These are phyloP conservation scores for Isichthys henryi DNA, from an alignment of 2,113 vertebrate species.

Conservation along the genomic window DNA sequence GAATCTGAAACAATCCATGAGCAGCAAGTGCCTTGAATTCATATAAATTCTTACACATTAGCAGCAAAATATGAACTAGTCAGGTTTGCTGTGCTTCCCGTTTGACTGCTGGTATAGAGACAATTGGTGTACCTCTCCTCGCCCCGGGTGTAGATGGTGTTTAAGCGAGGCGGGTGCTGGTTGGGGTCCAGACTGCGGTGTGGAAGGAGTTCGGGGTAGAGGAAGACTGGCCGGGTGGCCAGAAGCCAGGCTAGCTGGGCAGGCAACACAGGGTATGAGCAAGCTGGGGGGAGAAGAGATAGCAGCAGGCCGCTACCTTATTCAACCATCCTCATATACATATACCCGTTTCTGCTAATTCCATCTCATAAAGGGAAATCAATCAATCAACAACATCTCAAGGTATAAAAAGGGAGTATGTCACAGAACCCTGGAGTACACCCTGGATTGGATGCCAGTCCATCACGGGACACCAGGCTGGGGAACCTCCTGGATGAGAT, in stretches of 20 bases:
- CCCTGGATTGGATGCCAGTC: not conserved
- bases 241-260: conserved; percentile 81
- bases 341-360: not conserved
- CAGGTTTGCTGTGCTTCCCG: not conserved
- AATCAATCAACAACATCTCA: not conserved
- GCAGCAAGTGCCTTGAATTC: not conserved
- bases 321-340: not conserved
- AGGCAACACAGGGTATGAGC: conserved; percentile 64
- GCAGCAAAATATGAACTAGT: not conserved
- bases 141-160: conserved; percentile 73
- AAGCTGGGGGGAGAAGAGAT: conserved; percentile 44
- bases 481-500: not conserved
- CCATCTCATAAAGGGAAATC: not conserved
- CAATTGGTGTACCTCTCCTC: conserved; percentile 78
- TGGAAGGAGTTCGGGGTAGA: conserved; percentile 85
- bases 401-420: not conserved
- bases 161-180: conserved; percentile 66
- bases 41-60: not conserved
- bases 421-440: not conserved
- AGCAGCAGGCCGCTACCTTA: not conserved
- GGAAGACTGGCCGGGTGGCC: conserved; percentile 74
- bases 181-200: conserved; percentile 65
- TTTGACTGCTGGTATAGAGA: not conserved
- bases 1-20: not conserved
- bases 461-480: not conserved